Base-by-base conservation (phyloP, 1,140 invertebrate genomes). In the Coenobita brevimanus region DNA sequence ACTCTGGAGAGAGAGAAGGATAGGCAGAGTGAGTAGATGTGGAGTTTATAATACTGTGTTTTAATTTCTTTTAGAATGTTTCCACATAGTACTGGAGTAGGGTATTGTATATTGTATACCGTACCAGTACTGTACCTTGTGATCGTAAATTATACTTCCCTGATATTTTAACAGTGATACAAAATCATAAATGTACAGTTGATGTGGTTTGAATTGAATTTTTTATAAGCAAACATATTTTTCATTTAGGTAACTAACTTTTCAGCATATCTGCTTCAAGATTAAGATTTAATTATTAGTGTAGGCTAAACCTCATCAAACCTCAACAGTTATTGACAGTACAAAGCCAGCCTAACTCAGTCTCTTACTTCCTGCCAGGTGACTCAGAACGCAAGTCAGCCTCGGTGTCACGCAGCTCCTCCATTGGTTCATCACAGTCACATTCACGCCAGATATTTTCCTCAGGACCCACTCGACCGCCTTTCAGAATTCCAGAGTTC, bases 401-500 rank as follows among this genome's bases (percentile, higher is more conserved):
- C 73, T 88, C 87, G 36, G 79, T 88, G 36, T 90, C 89, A n/a
- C 84, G 88, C 46, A 90, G 89, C 64, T 90, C 89, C 27, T 89
- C 86, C 46, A 82, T 89, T 54, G 89, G 89, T 13, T 90, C 89
- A 1, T 90, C 89, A 0, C 85, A 90, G 67, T 88, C 87, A 33
- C 87, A 90, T 50, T 90, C 86, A 41, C 78, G 89, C 21, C 90
- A 89, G 57, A 89, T 98, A 95, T 99, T 99, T 92, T 98, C 97
- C 92, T 97, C 98, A 67, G 98, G 98, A 17, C 98, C 98, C 21
- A 97, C 98, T 27, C 95, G 97, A 91, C 98, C 98, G 33, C 98
- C 98, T 0, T 99, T 99, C 93, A 95, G 99, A 90, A 99, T 99
- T 92, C 99, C 99, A 43, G 99, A 99, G 93, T 99, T 99, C 93